Percentiles rank a stretch among this genome's conserved stretches.
phyloP scores from a whole-genome alignment of 2,113 vertebrate genomes.

The Bubo scandiacus region DNA sequence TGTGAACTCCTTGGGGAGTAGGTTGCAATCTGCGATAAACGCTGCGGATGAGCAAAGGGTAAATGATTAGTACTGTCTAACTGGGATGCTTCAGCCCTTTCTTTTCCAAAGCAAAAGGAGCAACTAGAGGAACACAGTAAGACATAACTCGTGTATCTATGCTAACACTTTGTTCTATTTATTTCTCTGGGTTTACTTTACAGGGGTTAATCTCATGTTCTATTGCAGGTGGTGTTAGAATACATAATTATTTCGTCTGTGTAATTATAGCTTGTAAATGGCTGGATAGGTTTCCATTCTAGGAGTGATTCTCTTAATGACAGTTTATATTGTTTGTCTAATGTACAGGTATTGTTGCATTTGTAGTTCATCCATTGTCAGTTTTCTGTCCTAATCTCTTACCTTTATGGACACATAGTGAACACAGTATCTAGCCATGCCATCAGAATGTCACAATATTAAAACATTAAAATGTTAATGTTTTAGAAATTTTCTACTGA shows the following conservation, averaged over 20 bases:
- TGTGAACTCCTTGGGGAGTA: constrained; percentile 1
- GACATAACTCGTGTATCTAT: background rate
- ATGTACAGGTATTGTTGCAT: background rate
- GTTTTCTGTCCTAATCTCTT: background rate
- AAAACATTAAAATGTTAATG: background rate
- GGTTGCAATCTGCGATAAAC: constrained; percentile 55
- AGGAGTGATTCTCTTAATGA: background rate
- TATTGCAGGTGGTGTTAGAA: background rate
- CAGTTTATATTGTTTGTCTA: background rate
- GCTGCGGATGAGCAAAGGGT: constrained; percentile 23
- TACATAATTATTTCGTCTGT: background rate
- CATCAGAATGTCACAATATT: background rate
- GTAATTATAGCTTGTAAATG: background rate
- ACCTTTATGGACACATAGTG: background rate
- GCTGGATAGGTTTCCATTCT: background rate
- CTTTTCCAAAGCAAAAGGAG: constrained; percentile 7
- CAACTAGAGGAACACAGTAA: constrained; percentile 7
- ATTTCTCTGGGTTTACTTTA: background rate
- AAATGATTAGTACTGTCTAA: background rate
- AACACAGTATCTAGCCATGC: background rate
- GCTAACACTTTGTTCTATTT: background rate
- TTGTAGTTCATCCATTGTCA: background rate
- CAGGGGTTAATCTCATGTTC: background rate
- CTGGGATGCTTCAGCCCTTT: background rate
- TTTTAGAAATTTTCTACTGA: background rate